Evolutionary conservation across 2,888 invertebrate genomes (phyloP).

Genomic region (Eupithecia centaureata): DNA sequence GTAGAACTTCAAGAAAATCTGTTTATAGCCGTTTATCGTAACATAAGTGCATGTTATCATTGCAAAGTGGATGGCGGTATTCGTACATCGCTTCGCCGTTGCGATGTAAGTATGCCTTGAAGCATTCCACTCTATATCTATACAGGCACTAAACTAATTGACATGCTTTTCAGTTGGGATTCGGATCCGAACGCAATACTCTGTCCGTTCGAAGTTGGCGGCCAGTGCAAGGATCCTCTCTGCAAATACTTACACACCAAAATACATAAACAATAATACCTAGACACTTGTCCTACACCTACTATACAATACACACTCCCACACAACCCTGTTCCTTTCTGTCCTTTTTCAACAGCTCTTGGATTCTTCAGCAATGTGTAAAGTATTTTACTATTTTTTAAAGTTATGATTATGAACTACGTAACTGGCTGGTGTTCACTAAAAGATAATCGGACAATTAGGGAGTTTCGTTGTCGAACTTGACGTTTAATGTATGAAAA

Average conservation of each 20-base stretch:
- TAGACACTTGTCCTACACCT: conserved; percentile 44
- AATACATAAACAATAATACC: conserved; percentile 63
- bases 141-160: conserved; percentile 16
- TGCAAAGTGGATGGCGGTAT: conserved; percentile 60
- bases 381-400: conserved; percentile 66
- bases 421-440: neutral
- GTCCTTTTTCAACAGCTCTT: conserved; percentile 45
- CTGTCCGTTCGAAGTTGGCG: conserved; percentile 79
- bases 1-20: conserved; percentile 55
- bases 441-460: neutral
- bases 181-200: conserved; percentile 79
- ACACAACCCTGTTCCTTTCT: conserved; percentile 38
- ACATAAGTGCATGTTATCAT: conserved; percentile 49
- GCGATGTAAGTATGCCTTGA: conserved; percentile 73
- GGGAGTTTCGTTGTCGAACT: too few species aligned
- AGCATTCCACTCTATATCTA: conserved; percentile 52
- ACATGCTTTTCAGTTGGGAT: conserved; percentile 72
- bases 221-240: conserved; percentile 78
- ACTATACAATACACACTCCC: conserved; percentile 38
- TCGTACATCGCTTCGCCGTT: conserved; percentile 63
- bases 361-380: conserved; percentile 74
- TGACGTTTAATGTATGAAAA: too few species aligned
- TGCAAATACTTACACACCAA: conserved; percentile 80
- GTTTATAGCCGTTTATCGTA: conserved; percentile 49
- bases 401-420: conserved; percentile 26